Conservation (phyloP, 53 echinoderm and acorn worm species). For the Holothuria leucospilota region DNA sequence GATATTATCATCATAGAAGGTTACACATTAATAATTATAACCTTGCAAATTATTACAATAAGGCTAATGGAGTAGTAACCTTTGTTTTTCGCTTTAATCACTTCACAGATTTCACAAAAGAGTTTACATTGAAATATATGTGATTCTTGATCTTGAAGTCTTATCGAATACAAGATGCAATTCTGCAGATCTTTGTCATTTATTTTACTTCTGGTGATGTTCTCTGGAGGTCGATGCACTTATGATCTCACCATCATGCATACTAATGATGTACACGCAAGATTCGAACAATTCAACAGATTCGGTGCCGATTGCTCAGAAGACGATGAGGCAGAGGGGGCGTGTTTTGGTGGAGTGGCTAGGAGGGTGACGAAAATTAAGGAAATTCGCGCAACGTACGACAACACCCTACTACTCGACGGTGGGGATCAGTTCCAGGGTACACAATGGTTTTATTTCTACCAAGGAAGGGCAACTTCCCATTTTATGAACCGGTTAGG, state of each 20-base stretch:
- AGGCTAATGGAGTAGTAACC: no score
- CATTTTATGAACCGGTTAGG: constrained; percentile 75
- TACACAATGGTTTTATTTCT: constrained; percentile 71
- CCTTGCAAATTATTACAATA: no score
- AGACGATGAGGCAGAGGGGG: constrained; percentile 31
- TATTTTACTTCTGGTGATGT: no score
- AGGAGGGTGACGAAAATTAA: constrained; percentile 51
- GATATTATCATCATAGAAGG: no score
- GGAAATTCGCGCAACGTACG: constrained; percentile 35
- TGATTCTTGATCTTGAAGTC: no score
- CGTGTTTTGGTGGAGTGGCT: constrained; percentile 74
- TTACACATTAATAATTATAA: no score
- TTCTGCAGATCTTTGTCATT: no score
- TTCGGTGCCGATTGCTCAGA: constrained; percentile 56
- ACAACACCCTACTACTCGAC: constrained; percentile 65
- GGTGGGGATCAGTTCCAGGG: constrained; percentile 77
- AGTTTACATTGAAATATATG: no score
- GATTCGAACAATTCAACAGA: constrained; percentile 66
- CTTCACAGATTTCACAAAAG: no score
- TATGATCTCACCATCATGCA: constrained; percentile 61
- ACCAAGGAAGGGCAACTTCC: constrained; percentile 58
- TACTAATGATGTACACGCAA: constrained; percentile 70
- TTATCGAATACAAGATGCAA: no score
- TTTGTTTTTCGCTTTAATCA: no score
- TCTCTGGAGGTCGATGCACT: no score